A percentile compares a stretch with the other conserved stretches of the same genome.
Evolutionary conservation across 2,113 vertebrate genomes (phyloP).

Genomic region (Meriones unguiculatus): DNA sequence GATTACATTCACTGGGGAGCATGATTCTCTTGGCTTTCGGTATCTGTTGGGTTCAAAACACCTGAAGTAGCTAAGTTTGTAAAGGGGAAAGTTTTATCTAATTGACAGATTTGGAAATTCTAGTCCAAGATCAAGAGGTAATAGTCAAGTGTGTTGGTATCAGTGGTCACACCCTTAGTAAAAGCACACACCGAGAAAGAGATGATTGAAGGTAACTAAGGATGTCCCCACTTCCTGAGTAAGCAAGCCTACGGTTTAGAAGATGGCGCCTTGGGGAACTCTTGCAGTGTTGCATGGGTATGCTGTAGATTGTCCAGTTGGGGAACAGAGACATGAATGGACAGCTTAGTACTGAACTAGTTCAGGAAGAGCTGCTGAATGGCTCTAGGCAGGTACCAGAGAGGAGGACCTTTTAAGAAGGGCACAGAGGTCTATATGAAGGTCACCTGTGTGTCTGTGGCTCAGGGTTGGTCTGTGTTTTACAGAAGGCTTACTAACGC

Average conservation of each 20-base stretch:
- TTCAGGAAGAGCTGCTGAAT: not conserved
- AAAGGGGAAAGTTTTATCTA: not conserved
- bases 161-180: not conserved
- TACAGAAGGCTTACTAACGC: not conserved
- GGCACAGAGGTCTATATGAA: too few relatives aligned
- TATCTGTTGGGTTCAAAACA: not conserved
- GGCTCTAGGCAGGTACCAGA: not conserved
- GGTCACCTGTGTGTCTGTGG: too few relatives aligned
- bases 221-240: not conserved
- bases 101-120: not conserved
- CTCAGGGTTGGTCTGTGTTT: not conserved
- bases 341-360: not conserved
- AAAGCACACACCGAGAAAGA: not conserved
- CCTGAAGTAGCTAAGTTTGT: not conserved
- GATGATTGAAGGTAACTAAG: not conserved
- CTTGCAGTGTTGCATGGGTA: not conserved
- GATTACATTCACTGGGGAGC: too few relatives aligned
- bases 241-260: not conserved
- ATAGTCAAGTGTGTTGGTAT: not conserved
- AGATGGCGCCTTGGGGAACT: not conserved
- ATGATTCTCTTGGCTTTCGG: not conserved
- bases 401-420: not conserved
- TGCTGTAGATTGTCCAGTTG: not conserved
- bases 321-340: too few relatives aligned
- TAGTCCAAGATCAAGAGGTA: not conserved